These are phyloP conservation scores for Sisyra nigra DNA, from an alignment of 2,888 invertebrate species.

Conservation along the genomic window DNA sequence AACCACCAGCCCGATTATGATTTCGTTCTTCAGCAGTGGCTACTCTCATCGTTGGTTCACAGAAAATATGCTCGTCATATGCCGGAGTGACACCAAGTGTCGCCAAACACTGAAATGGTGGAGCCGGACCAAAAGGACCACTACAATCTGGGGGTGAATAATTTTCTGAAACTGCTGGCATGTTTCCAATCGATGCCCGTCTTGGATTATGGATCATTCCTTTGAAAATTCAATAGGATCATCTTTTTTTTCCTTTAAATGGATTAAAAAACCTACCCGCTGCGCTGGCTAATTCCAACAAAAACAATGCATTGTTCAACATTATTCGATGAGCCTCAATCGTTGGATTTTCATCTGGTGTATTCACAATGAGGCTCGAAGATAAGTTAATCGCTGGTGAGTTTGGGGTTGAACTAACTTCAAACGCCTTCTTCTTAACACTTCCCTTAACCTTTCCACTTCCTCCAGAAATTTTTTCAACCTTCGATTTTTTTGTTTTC, in stretches of 20 bases:
- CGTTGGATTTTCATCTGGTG: slow-evolving; percentile 16
- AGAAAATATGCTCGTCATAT: slow-evolving; percentile 7
- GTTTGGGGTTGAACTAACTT: slow-evolving; percentile 17
- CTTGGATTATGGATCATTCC: slow-evolving; percentile 17
- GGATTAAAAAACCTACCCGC: slow-evolving; percentile 27
- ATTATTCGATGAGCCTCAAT: slow-evolving; percentile 47
- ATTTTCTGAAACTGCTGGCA: slow-evolving; percentile 38
- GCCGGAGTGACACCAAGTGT: slow-evolving; percentile 26
- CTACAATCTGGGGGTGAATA: slow-evolving; percentile 35
- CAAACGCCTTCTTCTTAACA: slow-evolving; percentile 17
- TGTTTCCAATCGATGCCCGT: slow-evolving; percentile 21
- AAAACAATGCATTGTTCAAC: slow-evolving; percentile 87
- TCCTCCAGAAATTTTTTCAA: slow-evolving; percentile 18
- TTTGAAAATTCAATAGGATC: neutral
- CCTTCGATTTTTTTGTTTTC: slow-evolving; percentile 22
- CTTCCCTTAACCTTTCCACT: slow-evolving; percentile 23
- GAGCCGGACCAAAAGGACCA: slow-evolving; percentile 35
- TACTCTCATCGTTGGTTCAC: slow-evolving; percentile 15
- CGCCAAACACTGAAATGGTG: slow-evolving; percentile 43
- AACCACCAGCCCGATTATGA: slow-evolving; percentile 14
- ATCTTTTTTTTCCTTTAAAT: neutral
- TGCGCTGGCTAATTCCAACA: slow-evolving; percentile 75
- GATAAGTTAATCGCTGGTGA: slow-evolving; percentile 8
- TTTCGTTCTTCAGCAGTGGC: slow-evolving; percentile 21
- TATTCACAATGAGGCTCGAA: neutral